A percentile compares a stretch with the other conserved stretches of the same genome.
phyloP scores from a whole-genome alignment of 2,888 invertebrate genomes.

The Malachius bipustulatus region DNA sequence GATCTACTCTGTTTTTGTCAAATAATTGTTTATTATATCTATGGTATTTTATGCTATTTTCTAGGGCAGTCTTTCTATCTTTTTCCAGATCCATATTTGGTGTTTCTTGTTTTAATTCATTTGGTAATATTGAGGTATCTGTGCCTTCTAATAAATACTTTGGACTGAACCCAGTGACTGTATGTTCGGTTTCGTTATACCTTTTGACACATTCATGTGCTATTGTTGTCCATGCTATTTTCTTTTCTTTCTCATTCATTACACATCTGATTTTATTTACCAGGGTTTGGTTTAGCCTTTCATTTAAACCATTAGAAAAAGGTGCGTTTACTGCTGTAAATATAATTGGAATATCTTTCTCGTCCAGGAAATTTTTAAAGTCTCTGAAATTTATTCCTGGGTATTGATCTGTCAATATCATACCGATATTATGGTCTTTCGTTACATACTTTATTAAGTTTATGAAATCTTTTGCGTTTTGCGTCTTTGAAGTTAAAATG shows the following conservation, averaged over 20 bases:
- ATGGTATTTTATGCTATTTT: conserved; percentile 17
- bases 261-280: conserved; percentile 22
- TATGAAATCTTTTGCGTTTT: conserved; percentile 23
- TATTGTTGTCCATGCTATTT: conserved; percentile 21
- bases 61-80: conserved; percentile 14
- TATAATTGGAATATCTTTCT: conserved; percentile 13
- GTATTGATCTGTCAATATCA: conserved; percentile 25
- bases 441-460: conserved; percentile 18
- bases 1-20: conserved; percentile 15
- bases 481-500: conserved; percentile 22
- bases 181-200: conserved; percentile 13
- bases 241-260: conserved; percentile 18
- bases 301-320: conserved; percentile 21
- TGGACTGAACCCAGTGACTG: conserved; percentile 19
- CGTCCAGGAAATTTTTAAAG: conserved; percentile 23
- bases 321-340: conserved; percentile 17
- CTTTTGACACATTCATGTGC: conserved; percentile 20
- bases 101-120: conserved; percentile 14
- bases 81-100: conserved; percentile 7
- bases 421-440: conserved; percentile 19
- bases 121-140: conserved; percentile 14
- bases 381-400: conserved; percentile 25
- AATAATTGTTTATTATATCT: conserved; percentile 17
- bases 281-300: conserved; percentile 21
- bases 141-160: conserved; percentile 22